phyloP scores from a whole-genome alignment of 2,888 invertebrate genomes.

The Caenorhabditis sinica region DNA sequence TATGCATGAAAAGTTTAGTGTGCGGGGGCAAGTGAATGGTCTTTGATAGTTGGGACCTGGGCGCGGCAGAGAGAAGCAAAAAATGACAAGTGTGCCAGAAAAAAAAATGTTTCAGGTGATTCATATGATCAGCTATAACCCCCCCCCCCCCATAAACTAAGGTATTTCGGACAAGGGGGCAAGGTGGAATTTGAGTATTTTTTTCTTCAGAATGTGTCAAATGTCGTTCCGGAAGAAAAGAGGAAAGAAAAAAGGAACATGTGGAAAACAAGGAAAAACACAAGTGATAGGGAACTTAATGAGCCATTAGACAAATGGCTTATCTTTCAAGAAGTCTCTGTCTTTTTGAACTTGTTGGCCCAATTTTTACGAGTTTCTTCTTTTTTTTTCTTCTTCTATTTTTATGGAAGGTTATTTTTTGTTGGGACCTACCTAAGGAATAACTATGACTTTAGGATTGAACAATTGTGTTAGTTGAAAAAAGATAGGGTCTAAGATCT shows the following conservation, averaged over 20 bases:
- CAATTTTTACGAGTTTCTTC: neutral
- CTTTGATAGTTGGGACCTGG: slow-evolving; percentile 13
- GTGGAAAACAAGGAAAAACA: slow-evolving; percentile 10
- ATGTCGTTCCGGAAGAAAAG: slow-evolving; percentile 4
- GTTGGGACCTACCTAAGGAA: too few species aligned
- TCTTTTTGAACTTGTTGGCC: slow-evolving; percentile 4
- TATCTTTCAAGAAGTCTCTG: neutral
- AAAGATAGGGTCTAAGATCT: too few species aligned
- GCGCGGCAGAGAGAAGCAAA: neutral
- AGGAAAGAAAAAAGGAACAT: neutral
- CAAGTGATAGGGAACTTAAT: slow-evolving; percentile 24
- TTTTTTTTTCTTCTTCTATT: neutral
- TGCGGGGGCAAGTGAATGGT: slow-evolving; percentile 26
- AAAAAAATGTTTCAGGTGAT: neutral
- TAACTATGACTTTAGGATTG: too few species aligned
- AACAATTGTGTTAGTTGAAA: too few species aligned
- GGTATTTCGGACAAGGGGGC: neutral
- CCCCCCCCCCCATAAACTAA: neutral
- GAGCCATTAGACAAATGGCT: slow-evolving; percentile 35
- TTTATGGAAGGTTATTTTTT: neutral
- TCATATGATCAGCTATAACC: neutral
- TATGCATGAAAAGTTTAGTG: slow-evolving; percentile 43
- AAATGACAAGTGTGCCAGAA: too few species aligned
- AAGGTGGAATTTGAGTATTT: neutral
- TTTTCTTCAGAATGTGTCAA: slow-evolving; percentile 3